Base-by-base conservation (phyloP, 2,113 vertebrate species). In the Gallinago media region DNA sequence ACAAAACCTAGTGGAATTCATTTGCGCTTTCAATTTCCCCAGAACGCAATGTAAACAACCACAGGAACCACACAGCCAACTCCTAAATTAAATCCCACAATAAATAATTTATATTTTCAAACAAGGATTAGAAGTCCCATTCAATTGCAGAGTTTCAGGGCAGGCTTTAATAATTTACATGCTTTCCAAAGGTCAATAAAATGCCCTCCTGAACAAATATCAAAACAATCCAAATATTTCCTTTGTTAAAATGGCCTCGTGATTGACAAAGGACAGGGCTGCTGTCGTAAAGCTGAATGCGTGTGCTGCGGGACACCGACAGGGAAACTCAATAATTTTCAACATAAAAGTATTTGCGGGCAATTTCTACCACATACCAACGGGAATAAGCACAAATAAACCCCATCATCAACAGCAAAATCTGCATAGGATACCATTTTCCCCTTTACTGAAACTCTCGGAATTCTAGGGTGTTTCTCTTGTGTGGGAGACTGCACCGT, bases 91-190 rank as follows among this genome's bases (percentile, higher is more conserved):
- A 97, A 97, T 96, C 82, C 58, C 81, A 85, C 49, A 72, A 97
- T 97, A 94, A 97, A 97, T 98, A 97, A 97, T 98, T 97, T 97
- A 97, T 96, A 72, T 94, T 97, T 95, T 94, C 92, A 95, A 95
- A 94, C 78, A 96, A 96, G 82, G 83, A 95, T 94, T 92, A 97
- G 56, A 97, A 90, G 58, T 87, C 46, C 67, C 70, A 91, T 97
- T 96, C 91, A 97, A 65, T 56, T 88, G 75, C 59, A 95, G 83
- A 91, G 36, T 86, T 96, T 93, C 88, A 82, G 56, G 83, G 70
- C n/a, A 90, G 58, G 25, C 84, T 96, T 97, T 96, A 96, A 96
- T 96, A 93, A 97, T 95, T 97, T 66, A 97, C 36, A 63, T 80
- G 87, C 54, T 89, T 95, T 95, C 90, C 49, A 97, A 96, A 96